Evolutionary conservation across 1,140 invertebrate species (phyloP).

Genomic region (Globodera ellingtonae): DNA sequence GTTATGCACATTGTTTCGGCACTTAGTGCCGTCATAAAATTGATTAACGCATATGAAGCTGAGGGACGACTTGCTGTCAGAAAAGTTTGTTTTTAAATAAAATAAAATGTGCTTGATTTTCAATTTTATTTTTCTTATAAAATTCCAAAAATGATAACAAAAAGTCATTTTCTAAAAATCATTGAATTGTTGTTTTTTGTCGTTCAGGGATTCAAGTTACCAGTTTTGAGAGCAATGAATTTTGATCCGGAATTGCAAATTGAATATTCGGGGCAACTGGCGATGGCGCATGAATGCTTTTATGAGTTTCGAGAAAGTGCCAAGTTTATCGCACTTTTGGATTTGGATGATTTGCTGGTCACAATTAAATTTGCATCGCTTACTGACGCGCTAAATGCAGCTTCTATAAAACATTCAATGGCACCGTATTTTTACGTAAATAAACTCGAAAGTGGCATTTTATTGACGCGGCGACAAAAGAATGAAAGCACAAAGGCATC

Average conservation of each 20-base stretch:
- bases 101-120: too few species aligned
- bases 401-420: not conserved
- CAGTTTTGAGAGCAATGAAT: constrained; percentile 15
- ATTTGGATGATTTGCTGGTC: constrained; percentile 50
- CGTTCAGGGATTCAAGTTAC: constrained; percentile 21
- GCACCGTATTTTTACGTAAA: constrained; percentile 28
- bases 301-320: constrained; percentile 50
- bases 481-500: not conserved
- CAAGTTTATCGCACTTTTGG: constrained; percentile 43
- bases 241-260: constrained; percentile 36
- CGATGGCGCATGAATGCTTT: constrained; percentile 41
- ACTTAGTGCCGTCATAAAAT: constrained; percentile 25
- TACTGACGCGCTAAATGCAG: constrained; percentile 1
- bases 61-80: constrained; percentile 14
- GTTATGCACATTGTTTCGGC: constrained; percentile 35
- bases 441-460: constrained; percentile 27
- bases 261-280: constrained; percentile 36
- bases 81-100: not conserved
- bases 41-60: constrained; percentile 40
- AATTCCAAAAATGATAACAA: constrained; percentile 5
- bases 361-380: constrained; percentile 8
- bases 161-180: not conserved
- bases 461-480: not conserved
- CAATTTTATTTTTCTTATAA: not conserved
- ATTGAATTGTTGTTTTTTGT: not conserved